These are phyloP conservation scores for Brachyptera risi DNA, from an alignment of 2,888 invertebrate genomes.

Conservation along the genomic window DNA sequence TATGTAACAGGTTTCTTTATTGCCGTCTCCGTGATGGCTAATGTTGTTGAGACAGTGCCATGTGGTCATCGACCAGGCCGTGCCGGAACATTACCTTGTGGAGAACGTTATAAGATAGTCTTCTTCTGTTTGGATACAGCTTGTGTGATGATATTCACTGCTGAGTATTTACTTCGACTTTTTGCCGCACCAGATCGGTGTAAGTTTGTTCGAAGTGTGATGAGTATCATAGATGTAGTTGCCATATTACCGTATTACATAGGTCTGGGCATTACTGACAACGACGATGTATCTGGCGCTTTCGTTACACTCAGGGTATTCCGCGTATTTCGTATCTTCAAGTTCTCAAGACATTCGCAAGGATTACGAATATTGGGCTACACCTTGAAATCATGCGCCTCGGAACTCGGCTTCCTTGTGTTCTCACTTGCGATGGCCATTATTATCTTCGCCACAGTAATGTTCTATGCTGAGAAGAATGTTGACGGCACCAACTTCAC, in stretches of 20 bases:
- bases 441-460: conserved; percentile 99
- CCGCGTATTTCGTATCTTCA: conserved; percentile 99
- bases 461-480: conserved; percentile 99
- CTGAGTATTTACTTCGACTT: conserved; percentile 90
- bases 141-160: conserved; percentile 99
- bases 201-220: conserved; percentile 96
- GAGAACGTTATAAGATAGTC: conserved; percentile 95
- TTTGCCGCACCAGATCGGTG: conserved; percentile 98
- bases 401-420: conserved; percentile 97
- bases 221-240: conserved; percentile 99
- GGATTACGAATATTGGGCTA: conserved; percentile 98
- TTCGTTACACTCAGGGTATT: conserved; percentile 99
- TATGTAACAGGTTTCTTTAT: conserved; percentile 99
- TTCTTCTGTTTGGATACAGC: conserved; percentile 99
- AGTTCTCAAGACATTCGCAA: conserved; percentile 99
- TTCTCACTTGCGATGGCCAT: conserved; percentile 99
- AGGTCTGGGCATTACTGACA: conserved; percentile 94
- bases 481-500: conserved; percentile 96
- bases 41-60: conserved; percentile 96
- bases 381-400: conserved; percentile 98
- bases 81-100: conserved; percentile 88
- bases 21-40: conserved; percentile 98
- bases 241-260: conserved; percentile 99
- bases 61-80: conserved; percentile 85
- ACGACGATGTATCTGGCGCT: conserved; percentile 97